Evolutionary conservation across 2,797 vertebrate genomes (phyloP).

Genomic region (Masticophis lateralis): DNA sequence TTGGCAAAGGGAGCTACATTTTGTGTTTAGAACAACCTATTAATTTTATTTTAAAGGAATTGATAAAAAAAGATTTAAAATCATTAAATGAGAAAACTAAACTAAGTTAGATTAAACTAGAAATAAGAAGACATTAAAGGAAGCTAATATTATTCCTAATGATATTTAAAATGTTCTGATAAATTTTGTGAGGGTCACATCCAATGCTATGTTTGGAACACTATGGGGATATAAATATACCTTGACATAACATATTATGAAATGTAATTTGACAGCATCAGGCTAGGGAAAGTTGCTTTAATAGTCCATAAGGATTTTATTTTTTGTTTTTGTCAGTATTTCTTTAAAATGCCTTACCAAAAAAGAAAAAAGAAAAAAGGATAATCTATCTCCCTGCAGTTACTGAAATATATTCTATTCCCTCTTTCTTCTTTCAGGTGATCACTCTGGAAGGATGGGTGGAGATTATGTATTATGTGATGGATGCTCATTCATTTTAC

Average conservation of each 20-base stretch:
- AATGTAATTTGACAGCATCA: not conserved
- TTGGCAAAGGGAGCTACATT: not conserved
- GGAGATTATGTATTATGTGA: conserved; percentile 99
- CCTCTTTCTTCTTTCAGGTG: conserved; percentile 74
- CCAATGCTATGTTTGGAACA: not conserved
- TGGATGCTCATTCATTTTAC: conserved; percentile 99
- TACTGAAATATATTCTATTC: not conserved
- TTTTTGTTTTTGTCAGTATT: conserved; percentile 23
- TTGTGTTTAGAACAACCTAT: not conserved
- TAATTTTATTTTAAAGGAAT: not conserved
- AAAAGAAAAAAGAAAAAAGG: not conserved
- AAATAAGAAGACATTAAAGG: not conserved
- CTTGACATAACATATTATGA: not conserved
- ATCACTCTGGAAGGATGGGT: conserved; percentile 99
- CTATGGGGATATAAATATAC: not conserved
- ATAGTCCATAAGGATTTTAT: conserved; percentile 47
- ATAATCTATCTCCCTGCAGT: conserved; percentile 8
- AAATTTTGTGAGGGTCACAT: not conserved
- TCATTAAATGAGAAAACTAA: not conserved
- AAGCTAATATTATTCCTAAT: not conserved
- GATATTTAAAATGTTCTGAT: not conserved
- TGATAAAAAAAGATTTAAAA: not conserved
- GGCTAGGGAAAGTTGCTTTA: not conserved
- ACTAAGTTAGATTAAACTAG: not conserved
- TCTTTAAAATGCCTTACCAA: not conserved